Base-by-base conservation (phyloP, 2,797 vertebrate species). In the Apogon talboti region DNA sequence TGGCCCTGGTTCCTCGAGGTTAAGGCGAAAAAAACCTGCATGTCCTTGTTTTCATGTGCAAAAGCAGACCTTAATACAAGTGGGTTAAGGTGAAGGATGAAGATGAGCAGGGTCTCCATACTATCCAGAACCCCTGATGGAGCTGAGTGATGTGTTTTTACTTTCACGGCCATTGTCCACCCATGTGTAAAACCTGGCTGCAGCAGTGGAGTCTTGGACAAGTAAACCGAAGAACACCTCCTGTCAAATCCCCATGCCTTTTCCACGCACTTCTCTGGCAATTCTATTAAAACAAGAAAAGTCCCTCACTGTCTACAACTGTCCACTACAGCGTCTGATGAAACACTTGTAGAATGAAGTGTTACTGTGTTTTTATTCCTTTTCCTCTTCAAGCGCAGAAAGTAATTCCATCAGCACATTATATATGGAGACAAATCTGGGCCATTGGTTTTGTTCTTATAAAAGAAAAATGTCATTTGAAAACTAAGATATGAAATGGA, bases 11-110 rank as follows among this genome's bases (percentile, higher is more conserved):
- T 46, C 66, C 58, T 61, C 7, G 8, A 63, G 60, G 61, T 2
- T 24, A 24, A 24, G 21, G 21, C 21, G n/a, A 72, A 62, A 56
- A 67, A 43, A 70, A 40, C 35, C 42, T 7, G 24, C 4, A 33
- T 30, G 58, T 79, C 72, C 72, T 71, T 77, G 72, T 71, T 76
- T 66, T 65, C 24, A 38, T 45, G 40, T 15, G 55, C 42, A 30
- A 12, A 65, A 35, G 15, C 58, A 66, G 70, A 86, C 81, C 80
- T 86, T 74, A 46, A 71, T 69, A 44, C 57, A 56, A 55, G 54
- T 54, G 51, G 76, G 77, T 70, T 77, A 71, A 83, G 76, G 62
- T 76, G 74, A 85, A 46, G 65, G 78, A 78, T 82, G 76, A 78
- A 72, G 76, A 85, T 60, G 64, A 14, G 52, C 55, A 18, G 75